Base-by-base conservation (phyloP, 2,113 vertebrate species). In the Cettia cetti region DNA sequence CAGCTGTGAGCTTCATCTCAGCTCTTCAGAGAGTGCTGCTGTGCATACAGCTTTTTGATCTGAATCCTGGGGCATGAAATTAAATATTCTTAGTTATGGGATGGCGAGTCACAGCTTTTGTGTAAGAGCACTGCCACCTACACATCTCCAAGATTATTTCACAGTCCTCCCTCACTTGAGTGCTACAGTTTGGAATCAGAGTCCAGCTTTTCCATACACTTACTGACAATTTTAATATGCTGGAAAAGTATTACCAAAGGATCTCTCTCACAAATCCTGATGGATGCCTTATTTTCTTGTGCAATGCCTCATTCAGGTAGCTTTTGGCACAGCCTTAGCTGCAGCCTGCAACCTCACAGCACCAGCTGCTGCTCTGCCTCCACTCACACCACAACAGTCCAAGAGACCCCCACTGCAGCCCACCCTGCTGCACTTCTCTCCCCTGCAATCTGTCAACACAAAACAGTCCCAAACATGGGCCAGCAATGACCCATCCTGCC, bases 271-370 rank as follows among this genome's bases (percentile, higher is more conserved):
- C 15, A 17, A 54, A n/a, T 31, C 30, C 45, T 60, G 65, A 45
- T 13, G 39, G 24, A 44, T 30, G 16, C 40, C 49, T 35, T 72
- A 16, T 72, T 63, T 53, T 53, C 54, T 64, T 2, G 0, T 0
- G 2, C 37, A 35, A 4, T 2, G 4, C 19, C 39, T 63, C 4
- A 2, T 1, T 44, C 54, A 59, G 21, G 11, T 18, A 16, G 5
- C 74, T 71, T 76, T 71, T 10, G 37, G 37, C 57, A 30, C 26
- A 40, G 61, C 7, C 2, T 11, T 30, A 3, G 1, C 6, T 35
- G 77, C 60, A 44, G 33, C 70, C 33, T 63, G 53, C n/a, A 69
- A 4, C 50, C 39, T 65, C 9, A 5, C 10, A 39, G 65, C 42
- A 47, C 15, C 52, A 33, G 31, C 33, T 6, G 3, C 33, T n/a